Base-by-base conservation (phyloP, 2,888 invertebrate species). In the Netelia inedita region DNA sequence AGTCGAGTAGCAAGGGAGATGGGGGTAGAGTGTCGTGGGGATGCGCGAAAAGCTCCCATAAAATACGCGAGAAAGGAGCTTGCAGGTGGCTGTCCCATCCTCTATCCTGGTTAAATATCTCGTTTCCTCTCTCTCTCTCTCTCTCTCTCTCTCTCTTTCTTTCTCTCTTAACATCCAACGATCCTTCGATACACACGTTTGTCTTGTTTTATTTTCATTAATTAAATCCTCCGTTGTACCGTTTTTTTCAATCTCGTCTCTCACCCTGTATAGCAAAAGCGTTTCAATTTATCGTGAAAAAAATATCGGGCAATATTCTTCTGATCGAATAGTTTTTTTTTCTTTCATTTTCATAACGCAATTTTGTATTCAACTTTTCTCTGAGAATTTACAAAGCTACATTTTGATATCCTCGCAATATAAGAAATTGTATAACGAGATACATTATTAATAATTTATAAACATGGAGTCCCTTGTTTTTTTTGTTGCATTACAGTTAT, bases 51-150 rank as follows among this genome's bases (percentile, higher is more conserved):
- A 55, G 55, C 55, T 55, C 66, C 61, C 69, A 78, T 61, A 79
- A 79, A 61, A 50, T 46, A 35, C 35, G 6, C 5, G 59, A 61
- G 23, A 23, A 68, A 68, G 76, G 46, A 78, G 68, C 69, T 65
- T 63, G 53, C 68, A 59, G 68, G 59, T 76, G 66, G 57, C 57
- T 76, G n/a, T 28, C 81, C 74, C 76, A 57, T 46, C 28, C 53
- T 35, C 55, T n/a, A 46, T 68, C 43, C 86, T 83, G 88, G 83
- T 87, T 79, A 72, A 83, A 72, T 83, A 63, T 80, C 83, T 78
- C 79, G 75, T 82, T 76, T 79, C 66, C 9, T 78, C 71, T 19
- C 23, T 59, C 59, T 72, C 57, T 46, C 21, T 41, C 81, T 46
- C 35, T 19, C 81, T 61, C 75, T 55, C 41, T 81, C 78, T 73